These are phyloP conservation scores for Papilio polytes DNA, from an alignment of 1,140 invertebrate species.

Conservation along the genomic window DNA sequence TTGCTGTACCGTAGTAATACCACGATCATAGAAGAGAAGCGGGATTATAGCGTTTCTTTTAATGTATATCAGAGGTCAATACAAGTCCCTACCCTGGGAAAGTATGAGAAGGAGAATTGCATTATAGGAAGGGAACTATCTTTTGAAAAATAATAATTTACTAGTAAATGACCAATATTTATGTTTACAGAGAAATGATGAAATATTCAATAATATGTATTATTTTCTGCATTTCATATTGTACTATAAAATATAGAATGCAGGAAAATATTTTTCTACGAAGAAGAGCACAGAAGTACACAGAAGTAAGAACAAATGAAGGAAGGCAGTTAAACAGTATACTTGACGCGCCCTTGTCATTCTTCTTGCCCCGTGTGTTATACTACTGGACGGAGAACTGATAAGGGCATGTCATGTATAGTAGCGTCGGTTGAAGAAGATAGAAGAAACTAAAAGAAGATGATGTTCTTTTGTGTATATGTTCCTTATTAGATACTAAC, in stretches of 20 bases:
- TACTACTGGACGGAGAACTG: constrained; percentile 82
- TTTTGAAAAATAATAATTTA: too few relatives aligned
- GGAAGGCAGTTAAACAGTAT: constrained; percentile 47
- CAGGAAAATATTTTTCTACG: constrained; percentile 44
- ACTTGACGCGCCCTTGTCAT: constrained; percentile 76
- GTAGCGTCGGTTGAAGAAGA: constrained; percentile 46
- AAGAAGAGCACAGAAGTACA: constrained; percentile 26
- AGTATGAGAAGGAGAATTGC: too few relatives aligned
- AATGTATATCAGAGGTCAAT: too few relatives aligned
- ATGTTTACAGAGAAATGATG: neutral
- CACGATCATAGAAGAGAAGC: too few relatives aligned
- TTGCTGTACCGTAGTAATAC: too few relatives aligned
- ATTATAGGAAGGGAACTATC: too few relatives aligned
- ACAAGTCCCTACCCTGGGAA: too few relatives aligned
- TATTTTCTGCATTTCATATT: constrained; percentile 56
- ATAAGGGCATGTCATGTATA: constrained; percentile 76
- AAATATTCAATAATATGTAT: constrained; percentile 1
- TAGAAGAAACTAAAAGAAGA: constrained; percentile 41
- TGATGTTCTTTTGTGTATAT: neutral
- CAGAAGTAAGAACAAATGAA: constrained; percentile 29
- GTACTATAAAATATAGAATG: constrained; percentile 54
- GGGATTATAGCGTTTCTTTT: too few relatives aligned
- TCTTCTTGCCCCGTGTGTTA: constrained; percentile 78
- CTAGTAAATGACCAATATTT: too few relatives aligned
- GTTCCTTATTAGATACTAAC: too few relatives aligned